phyloP scores from a whole-genome alignment of 2,113 vertebrate species.

The Pipa parva region DNA sequence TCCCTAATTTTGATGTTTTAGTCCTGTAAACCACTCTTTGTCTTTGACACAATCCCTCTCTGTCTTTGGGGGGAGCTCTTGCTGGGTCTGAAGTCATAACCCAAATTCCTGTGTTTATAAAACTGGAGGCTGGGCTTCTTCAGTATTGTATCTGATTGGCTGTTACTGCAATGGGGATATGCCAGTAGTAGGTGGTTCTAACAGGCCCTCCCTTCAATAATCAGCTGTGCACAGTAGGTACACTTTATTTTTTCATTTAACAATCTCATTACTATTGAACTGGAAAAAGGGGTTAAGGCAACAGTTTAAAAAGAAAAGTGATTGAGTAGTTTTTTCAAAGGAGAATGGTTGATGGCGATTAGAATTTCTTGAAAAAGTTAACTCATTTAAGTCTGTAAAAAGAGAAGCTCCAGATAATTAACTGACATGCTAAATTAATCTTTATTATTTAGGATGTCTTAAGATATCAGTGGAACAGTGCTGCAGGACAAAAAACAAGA shows the following conservation, averaged over 20 bases:
- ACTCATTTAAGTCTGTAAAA: neutral
- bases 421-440: neutral
- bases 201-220: constrained; percentile 10
- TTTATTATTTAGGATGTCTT: neutral
- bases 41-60: constrained; percentile 14
- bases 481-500: neutral
- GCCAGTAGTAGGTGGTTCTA: constrained; percentile 7
- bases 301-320: neutral
- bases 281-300: constrained; percentile 17
- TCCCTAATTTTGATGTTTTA: neutral
- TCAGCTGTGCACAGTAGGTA: constrained; percentile 28
- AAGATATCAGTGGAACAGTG: neutral
- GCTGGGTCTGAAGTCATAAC: constrained; percentile 60
- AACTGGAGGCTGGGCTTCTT: constrained; percentile 13
- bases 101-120: constrained; percentile 63
- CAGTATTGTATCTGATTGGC: constrained; percentile 6
- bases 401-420: neutral
- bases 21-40: neutral
- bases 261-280: constrained; percentile 26
- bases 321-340: neutral
- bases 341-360: neutral
- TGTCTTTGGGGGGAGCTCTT: constrained; percentile 47
- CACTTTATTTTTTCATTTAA: constrained; percentile 25
- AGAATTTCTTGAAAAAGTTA: neutral
- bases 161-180: neutral